These are phyloP conservation scores for Brachionus rubens DNA, from an alignment of 1,140 invertebrate genomes.

Conservation along the genomic window DNA sequence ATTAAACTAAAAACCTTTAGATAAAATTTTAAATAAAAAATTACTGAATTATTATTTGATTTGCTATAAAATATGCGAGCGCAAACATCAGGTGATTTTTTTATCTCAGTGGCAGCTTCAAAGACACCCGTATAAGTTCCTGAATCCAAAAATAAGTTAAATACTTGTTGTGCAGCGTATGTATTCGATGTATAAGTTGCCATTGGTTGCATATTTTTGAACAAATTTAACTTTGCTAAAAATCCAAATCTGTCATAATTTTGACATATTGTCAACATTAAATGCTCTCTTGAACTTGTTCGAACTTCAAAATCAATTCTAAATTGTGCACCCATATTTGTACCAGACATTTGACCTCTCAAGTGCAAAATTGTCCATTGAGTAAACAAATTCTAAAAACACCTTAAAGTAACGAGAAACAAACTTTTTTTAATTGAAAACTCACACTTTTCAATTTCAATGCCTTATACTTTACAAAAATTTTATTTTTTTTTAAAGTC, in stretches of 20 bases:
- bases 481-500: background rate
- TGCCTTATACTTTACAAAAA: background rate
- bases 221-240: background rate
- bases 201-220: slow-evolving; percentile 16
- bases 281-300: background rate
- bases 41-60: slow-evolving; percentile 1
- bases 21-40: background rate
- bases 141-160: background rate
- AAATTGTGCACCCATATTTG: background rate
- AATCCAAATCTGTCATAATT: background rate
- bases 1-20: background rate
- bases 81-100: background rate
- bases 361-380: slow-evolving; percentile 16
- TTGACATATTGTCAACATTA: slow-evolving; percentile 11
- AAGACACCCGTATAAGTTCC: background rate
- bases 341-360: background rate
- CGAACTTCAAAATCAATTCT: slow-evolving; percentile 8
- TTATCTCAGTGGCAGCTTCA: background rate
- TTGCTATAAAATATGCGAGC: slow-evolving; percentile 10
- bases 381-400: slow-evolving; percentile 24
- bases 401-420: background rate
- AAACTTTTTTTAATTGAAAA: background rate
- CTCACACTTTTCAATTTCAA: slow-evolving; percentile 14
- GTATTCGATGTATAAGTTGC: background rate
- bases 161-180: background rate